Base-by-base conservation (phyloP, 1,140 invertebrate species). In the Gryon sp. region DNA sequence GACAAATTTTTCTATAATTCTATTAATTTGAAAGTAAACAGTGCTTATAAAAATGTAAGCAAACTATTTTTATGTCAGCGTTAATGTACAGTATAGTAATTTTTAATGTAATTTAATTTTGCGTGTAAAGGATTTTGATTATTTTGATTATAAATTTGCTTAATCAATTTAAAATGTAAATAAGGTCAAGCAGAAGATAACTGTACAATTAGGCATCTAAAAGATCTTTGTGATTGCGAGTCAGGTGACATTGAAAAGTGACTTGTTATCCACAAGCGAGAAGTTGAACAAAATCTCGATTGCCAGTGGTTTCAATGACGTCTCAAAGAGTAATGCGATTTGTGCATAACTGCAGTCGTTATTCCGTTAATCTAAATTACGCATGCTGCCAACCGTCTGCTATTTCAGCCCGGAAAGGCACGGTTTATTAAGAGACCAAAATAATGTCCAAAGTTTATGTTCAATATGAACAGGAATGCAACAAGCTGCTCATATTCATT, bases 351-450 rank as follows among this genome's bases (percentile, higher is more conserved):
- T 50, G 30, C 16, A 9, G 59, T 57, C 36, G 57, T 65, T 59
- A 59, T 72, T 63, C 50, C 52, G 40, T 74, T 65, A 46, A 74
- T 59, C 65, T 74, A 38, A 59, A 65, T 74, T 53, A 28, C 12
- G 24, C 9, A 26, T 22, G 50, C 16, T 34, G 50, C 60, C 57
- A 46, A 46, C 7, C 36, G 50, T 59, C 48, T 40, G 57, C 53
- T 63, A 73, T 32, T 48, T 7, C 22, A 48, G 12, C 16, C 55
- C 28, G 30, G 40, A 63, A 63, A 55, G 30, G 34, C 24, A 32
- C 52, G 43, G 59, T 59, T 65, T 74, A 65, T 74, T 43, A 20
- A 59, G 36, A 41, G 40, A 50, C 69, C 59, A 36, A 63, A 65
- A 52, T 52, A 65, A 73, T 50, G 50, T 57, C 52, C 15, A 62